Evolutionary conservation across 2,797 vertebrate species (phyloP).

Genomic region (Ibycter americanus): DNA sequence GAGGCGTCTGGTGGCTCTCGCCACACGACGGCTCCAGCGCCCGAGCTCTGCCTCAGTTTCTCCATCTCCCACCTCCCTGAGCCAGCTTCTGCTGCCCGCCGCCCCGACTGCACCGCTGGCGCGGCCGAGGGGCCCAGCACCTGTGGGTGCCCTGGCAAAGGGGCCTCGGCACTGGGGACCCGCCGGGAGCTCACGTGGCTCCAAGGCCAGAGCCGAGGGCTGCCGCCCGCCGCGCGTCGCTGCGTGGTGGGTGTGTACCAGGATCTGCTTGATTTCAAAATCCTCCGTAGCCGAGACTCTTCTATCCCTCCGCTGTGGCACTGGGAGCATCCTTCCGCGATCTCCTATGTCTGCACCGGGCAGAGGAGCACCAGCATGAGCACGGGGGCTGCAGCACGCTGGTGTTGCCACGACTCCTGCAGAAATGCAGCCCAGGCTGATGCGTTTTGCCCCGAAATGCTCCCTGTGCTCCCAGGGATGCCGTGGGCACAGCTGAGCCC

Average conservation of each 20-base stretch:
- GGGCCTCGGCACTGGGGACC: background rate
- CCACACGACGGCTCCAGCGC: rapidly evolving
- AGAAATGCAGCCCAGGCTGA: background rate
- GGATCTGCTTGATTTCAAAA: background rate
- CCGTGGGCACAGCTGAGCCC: background rate
- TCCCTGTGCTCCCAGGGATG: background rate
- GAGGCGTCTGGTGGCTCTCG: rapidly evolving
- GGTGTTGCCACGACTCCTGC: background rate
- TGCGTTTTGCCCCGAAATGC: rapidly evolving
- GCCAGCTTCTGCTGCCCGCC: background rate
- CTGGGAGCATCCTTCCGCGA: rapidly evolving
- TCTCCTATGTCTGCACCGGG: background rate
- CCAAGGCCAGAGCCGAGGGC: background rate
- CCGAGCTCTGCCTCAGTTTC: background rate
- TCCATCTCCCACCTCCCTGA: background rate
- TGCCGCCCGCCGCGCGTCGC: rapidly evolving
- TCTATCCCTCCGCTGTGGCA: background rate
- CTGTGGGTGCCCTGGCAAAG: background rate
- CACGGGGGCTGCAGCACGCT: rapidly evolving
- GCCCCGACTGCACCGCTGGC: rapidly evolving
- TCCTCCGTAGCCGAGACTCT: background rate
- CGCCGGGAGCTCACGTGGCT: rapidly evolving
- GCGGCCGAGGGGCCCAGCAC: background rate
- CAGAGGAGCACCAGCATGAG: background rate
- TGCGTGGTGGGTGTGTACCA: rapidly evolving